phyloP scores from a whole-genome alignment of 2,113 vertebrate species.

The Misgurnus anguillicaudatus region DNA sequence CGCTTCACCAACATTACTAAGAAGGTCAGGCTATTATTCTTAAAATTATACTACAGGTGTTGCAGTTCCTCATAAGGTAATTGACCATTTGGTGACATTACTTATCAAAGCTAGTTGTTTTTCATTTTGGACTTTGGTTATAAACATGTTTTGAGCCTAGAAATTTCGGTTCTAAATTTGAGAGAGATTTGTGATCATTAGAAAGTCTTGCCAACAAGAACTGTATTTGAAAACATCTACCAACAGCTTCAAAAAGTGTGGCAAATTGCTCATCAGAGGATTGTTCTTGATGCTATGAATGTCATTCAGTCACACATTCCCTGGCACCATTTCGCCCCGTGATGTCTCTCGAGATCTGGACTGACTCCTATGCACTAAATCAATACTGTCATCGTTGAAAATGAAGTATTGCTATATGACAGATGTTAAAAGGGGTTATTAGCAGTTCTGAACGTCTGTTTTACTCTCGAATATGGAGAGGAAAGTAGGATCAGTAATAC shows the following conservation, averaged over 20 bases:
- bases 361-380: slow-evolving; percentile 19
- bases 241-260: slow-evolving; percentile 3
- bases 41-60: too few relatives aligned
- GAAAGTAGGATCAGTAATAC: neutral
- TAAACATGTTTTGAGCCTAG: neutral
- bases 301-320: slow-evolving; percentile 28
- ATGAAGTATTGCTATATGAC: slow-evolving; percentile 15
- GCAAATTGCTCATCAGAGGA: slow-evolving; percentile 20
- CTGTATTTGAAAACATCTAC: neutral
- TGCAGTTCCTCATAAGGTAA: too few relatives aligned
- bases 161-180: neutral
- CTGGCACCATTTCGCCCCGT: slow-evolving; percentile 16
- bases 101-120: too few relatives aligned
- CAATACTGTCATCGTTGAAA: slow-evolving; percentile 3
- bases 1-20: too few relatives aligned
- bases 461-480: neutral
- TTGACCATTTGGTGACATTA: too few relatives aligned
- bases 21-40: too few relatives aligned
- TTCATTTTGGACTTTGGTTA: too few relatives aligned
- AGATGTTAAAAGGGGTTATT: slow-evolving; percentile 16
- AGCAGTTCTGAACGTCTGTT: slow-evolving; percentile 1
- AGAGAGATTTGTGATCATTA: neutral
- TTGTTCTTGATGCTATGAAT: slow-evolving; percentile 37
- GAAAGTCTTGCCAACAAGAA: neutral
- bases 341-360: slow-evolving; percentile 14